Percentiles rank a stretch among this genome's conserved stretches.
Evolutionary conservation across 1,140 invertebrate genomes (phyloP).

Genomic region (Oncopodura yosiiana): DNA sequence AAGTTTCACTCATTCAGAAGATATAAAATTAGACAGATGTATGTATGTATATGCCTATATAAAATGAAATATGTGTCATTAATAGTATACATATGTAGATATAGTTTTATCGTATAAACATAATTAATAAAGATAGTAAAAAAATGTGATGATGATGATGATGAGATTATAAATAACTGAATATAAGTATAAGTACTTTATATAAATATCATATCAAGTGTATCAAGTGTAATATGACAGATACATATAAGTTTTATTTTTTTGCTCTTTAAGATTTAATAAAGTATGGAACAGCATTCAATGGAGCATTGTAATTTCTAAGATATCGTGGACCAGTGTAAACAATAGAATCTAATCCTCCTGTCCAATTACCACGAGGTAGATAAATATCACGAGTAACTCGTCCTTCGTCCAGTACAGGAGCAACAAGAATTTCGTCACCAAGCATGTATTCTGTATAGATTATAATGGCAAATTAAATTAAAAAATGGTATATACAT

Average conservation of each 20-base stretch:
- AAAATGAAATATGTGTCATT: too few relatives aligned
- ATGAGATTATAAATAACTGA: too few relatives aligned
- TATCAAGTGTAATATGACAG: too few relatives aligned
- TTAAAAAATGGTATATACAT: neutral
- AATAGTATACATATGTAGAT: too few relatives aligned
- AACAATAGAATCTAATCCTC: conserved; percentile 43
- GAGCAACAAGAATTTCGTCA: conserved; percentile 72
- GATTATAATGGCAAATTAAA: neutral
- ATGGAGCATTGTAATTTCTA: conserved; percentile 52
- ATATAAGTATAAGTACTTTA: too few relatives aligned
- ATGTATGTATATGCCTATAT: too few relatives aligned
- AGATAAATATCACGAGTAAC: conserved; percentile 62
- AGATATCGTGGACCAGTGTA: conserved; percentile 55
- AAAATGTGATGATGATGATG: too few relatives aligned
- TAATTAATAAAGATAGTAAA: too few relatives aligned
- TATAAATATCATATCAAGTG: too few relatives aligned
- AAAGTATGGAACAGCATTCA: conserved; percentile 58
- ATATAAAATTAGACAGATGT: too few relatives aligned
- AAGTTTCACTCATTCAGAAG: too few relatives aligned
- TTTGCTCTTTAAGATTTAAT: conserved; percentile 30
- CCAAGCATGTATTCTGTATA: conserved; percentile 68
- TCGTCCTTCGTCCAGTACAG: conserved; percentile 59
- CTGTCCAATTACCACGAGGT: conserved; percentile 58
- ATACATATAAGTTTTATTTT: neutral
- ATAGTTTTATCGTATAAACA: too few relatives aligned